Base-by-base conservation (phyloP, 1,140 invertebrate species). In the Cydia pomonella region DNA sequence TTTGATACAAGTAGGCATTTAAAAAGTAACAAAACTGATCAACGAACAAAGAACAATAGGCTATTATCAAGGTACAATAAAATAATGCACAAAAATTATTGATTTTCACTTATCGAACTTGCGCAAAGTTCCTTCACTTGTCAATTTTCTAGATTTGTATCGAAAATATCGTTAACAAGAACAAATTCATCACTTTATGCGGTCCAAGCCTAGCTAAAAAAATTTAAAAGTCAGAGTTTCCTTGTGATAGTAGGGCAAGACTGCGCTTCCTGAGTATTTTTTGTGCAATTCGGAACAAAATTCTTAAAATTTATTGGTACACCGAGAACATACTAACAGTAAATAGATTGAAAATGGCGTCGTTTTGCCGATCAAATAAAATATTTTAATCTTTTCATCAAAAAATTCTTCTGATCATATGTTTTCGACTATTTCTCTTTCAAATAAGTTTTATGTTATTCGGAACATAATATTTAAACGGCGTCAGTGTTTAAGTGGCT, bases 271-370 rank as follows among this genome's bases (percentile, higher is more conserved):
- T 29, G 25, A 27, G 2, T 29, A 33, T 16, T 66, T n/a, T 33
- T 33, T 3, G 63, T n/a, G 16, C 13, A 29, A 66, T 66, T 59
- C 72, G 72, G 72, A 73, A 73, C 72, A n/a, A 53, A 44, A 25
- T 10, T 18, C 0, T 47, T 59, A 59, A 3, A n/a, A 16, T 33
- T 9, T 16, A n/a, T 33, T 66, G 33, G 72, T 13, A 69, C 76
- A 81, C 77, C 69, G 80, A 81, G 79, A 88, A 88, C 82, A 76
- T 76, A 79, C 76, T 75, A 77, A 80, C 80, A 86, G 82, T 86
- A 87, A 87, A 89, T 87, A 89, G 83, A 89, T 90, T 88, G 89
- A 92, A 91, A 89, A 92, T 92, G 90, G 90, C 90, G 89, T 92
- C 88, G 87, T 87, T 89, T 88, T 85, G 87, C 87, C 90, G 87